Conservation (phyloP, 2,888 invertebrate genomes). For the Ectemnius lituratus region DNA sequence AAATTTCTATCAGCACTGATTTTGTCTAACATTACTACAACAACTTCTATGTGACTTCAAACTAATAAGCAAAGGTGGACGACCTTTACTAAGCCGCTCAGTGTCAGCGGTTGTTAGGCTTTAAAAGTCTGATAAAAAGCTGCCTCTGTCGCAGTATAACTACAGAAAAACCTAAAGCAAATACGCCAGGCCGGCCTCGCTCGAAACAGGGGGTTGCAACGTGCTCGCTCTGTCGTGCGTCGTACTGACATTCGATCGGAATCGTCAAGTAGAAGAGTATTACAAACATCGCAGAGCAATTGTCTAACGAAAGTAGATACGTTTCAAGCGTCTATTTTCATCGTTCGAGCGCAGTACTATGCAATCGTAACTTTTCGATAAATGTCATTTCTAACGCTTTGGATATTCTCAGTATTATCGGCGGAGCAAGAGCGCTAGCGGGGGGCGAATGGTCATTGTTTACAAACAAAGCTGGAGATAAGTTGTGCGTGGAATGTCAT, state of each 20-base stretch:
- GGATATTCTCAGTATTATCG: constrained; percentile 19
- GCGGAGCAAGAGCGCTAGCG: neutral
- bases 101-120: too few relatives aligned
- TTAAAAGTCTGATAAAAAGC: too few relatives aligned
- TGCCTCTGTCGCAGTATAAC: too few relatives aligned
- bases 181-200: neutral
- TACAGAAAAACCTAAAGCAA: neutral
- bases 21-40: too few relatives aligned
- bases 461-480: constrained; percentile 53
- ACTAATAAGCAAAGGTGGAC: too few relatives aligned
- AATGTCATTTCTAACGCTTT: constrained; percentile 25
- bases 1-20: too few relatives aligned
- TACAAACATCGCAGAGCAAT: neutral
- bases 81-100: too few relatives aligned
- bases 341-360: constrained; percentile 14
- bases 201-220: too few relatives aligned
- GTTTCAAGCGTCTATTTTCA: constrained; percentile 13
- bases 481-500: constrained; percentile 24
- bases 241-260: too few relatives aligned
- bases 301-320: constrained; percentile 29
- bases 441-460: constrained; percentile 38
- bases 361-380: constrained; percentile 31
- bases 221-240: too few relatives aligned
- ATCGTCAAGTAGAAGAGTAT: too few relatives aligned
- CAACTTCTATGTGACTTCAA: too few relatives aligned